These are phyloP conservation scores for Phallusia fumigata DNA, from an alignment of 23 tunicate genomes.

Conservation along the genomic window DNA sequence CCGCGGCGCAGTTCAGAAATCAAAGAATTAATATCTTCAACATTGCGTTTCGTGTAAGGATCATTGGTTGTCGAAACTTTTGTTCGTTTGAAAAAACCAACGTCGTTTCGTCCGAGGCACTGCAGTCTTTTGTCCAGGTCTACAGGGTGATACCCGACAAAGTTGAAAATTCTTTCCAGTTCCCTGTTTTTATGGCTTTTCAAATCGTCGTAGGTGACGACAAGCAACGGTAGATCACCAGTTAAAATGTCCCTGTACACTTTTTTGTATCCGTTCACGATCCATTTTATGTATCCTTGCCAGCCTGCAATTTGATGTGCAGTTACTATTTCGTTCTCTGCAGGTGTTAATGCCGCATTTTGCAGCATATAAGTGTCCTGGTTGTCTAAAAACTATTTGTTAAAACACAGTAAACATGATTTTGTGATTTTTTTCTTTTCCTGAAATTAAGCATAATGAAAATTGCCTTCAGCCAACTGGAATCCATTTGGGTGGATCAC, in stretches of 20 bases:
- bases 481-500: too few species aligned
- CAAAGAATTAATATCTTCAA: neutral
- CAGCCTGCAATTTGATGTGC: neutral
- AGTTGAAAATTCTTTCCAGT: neutral
- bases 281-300: slow-evolving; percentile 7
- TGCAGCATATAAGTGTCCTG: too few species aligned
- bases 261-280: neutral
- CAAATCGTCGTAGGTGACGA: neutral
- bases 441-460: too few species aligned
- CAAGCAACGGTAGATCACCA: neutral
- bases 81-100: neutral
- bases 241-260: neutral
- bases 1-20: neutral
- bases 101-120: slow-evolving; percentile 2
- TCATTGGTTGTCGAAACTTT: neutral
- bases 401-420: too few species aligned
- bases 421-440: too few species aligned
- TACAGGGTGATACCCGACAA: neutral
- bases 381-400: too few species aligned
- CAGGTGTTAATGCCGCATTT: too few species aligned
- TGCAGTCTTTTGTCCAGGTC: slow-evolving; percentile 2
- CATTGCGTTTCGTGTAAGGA: neutral
- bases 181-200: neutral
- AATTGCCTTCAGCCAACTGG: too few species aligned
- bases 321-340: too few species aligned